Conservation (phyloP, 2,888 invertebrate genomes). For the Polyploca ridens region DNA sequence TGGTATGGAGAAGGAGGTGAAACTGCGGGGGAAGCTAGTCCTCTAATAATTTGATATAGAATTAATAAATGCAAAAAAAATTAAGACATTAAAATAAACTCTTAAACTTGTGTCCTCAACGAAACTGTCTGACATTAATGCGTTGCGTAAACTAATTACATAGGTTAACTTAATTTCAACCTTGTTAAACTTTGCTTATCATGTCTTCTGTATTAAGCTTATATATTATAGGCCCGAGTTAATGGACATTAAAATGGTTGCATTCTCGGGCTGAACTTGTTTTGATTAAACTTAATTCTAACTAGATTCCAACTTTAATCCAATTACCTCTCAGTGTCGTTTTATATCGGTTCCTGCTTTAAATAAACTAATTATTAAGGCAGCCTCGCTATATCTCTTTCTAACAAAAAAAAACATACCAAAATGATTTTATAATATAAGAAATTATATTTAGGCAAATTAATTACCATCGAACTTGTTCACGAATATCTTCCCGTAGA, state of each 20-base stretch:
- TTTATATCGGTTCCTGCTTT: no score
- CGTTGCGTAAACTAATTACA: constrained; percentile 45
- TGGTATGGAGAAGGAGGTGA: no score
- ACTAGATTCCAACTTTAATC: background rate
- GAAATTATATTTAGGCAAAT: no score
- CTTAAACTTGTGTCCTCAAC: constrained; percentile 46
- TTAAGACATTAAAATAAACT: constrained; percentile 41
- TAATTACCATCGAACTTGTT: no score
- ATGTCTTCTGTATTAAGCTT: constrained; percentile 24
- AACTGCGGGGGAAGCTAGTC: no score
- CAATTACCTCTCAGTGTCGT: no score
- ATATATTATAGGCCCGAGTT: constrained; percentile 11
- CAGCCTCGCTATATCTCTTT: no score
- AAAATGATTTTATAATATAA: no score
- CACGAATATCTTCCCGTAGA: no score
- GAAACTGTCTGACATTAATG: constrained; percentile 44
- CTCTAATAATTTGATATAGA: no score
- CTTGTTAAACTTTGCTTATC: constrained; percentile 48
- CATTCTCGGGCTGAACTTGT: constrained; percentile 14
- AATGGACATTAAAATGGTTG: constrained; percentile 29
- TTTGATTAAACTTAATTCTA: background rate
- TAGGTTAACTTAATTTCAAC: constrained; percentile 46
- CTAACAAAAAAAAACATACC: no score
- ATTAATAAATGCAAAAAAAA: constrained; percentile 22
- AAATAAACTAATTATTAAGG: no score